Base-by-base conservation (phyloP, 2,888 invertebrate genomes). In the Plutella xylostella region DNA sequence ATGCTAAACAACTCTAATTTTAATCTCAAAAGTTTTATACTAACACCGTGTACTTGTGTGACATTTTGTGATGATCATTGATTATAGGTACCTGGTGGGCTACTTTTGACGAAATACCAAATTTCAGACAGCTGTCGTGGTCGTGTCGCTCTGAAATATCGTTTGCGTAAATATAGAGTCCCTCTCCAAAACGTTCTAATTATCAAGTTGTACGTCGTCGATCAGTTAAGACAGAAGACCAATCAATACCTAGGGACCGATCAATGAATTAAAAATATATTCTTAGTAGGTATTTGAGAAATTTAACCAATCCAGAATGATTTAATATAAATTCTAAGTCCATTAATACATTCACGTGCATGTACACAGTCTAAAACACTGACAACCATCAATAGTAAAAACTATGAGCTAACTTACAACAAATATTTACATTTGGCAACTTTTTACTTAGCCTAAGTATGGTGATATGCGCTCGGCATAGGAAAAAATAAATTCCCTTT, bases 401-500 rank as follows among this genome's bases (percentile, higher is more conserved):
- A 68, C 63, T 25, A 40, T 40, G 66, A 14, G 45, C 54, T 60
- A 63, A 46, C 46, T 53, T 57, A 55, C 44, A 46, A 43, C 31
- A 50, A 49, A 44, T 78, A 78, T 78, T 67, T 78, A 80, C 80
- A 79, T 82, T 82, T 82, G 82, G 82, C 82, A 82, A 75, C 72
- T 65, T 71, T 65, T 70, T 55, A 59, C 74, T 79, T 78, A 80
- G 61, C 66, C 77, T 80, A 80, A 65, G 65, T 66, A 68, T 71
- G 68, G 65, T 76, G 80, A 80, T 80, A 80, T 80, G 80, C 76
- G 64, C 72, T 57, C 64, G 66, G 74, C 72, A 65, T 65, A 62
- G 74, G 72, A 65, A 55, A 41, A 66, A 71, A 71, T 65, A 68
- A 63, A 68, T 61, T 58, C 68, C 71, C 70, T 63, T 62, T 77